Percentiles rank a stretch among this genome's conserved stretches.
These are phyloP conservation scores for Laterallus jamaicensis DNA, from an alignment of 2,113 vertebrate species.

Conservation along the genomic window DNA sequence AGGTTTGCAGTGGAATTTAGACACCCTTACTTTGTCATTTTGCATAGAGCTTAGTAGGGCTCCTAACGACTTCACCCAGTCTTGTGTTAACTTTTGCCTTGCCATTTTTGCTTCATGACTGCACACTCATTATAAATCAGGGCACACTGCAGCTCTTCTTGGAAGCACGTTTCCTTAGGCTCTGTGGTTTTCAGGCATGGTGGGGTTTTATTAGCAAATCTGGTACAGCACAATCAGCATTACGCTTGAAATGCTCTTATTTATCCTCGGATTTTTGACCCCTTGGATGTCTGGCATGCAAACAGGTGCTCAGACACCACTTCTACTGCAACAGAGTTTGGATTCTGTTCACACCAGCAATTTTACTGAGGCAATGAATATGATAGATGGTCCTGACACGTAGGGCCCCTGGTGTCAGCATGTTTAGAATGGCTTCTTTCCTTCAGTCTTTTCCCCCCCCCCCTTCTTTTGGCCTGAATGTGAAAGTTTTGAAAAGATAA, in stretches of 20 bases:
- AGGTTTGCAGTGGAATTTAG: background rate
- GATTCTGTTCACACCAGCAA: slow-evolving; percentile 1
- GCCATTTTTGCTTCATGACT: background rate
- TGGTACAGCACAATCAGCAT: background rate
- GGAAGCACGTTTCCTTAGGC: background rate
- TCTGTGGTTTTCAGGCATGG: background rate
- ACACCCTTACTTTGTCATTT: background rate
- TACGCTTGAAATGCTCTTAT: background rate
- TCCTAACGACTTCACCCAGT: background rate
- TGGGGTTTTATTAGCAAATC: background rate
- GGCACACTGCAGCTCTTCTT: background rate
- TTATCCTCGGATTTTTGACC: background rate
- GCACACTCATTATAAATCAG: background rate
- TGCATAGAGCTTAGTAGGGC: background rate
- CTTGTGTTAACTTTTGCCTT: background rate
- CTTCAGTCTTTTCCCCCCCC: background rate
- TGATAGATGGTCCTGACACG: background rate
- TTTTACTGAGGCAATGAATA: background rate
- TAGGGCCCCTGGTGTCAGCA: background rate
- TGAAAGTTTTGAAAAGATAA: background rate
- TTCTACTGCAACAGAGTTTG: background rate
- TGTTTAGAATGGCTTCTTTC: background rate
- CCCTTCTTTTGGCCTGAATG: background rate
- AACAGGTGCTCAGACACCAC: background rate
- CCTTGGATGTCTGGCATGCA: background rate